These are phyloP conservation scores for Pogona vitticeps DNA, from an alignment of 2,113 vertebrate genomes.

Conservation along the genomic window DNA sequence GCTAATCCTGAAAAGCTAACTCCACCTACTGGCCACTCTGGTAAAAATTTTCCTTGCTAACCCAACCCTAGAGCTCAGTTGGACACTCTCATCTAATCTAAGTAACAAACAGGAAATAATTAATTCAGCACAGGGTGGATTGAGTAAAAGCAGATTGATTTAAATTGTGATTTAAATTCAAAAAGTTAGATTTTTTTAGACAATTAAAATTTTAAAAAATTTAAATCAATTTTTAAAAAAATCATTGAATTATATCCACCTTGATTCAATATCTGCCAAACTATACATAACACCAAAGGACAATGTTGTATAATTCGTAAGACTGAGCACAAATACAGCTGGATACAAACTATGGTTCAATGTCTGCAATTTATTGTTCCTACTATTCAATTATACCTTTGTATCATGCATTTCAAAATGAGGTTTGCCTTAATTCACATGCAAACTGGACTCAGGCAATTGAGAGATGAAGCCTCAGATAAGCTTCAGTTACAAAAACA, in stretches of 20 bases:
- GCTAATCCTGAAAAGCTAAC: slow-evolving; percentile 38
- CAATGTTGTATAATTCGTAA: not conserved
- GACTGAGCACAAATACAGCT: not conserved
- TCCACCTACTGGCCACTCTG: slow-evolving; percentile 48
- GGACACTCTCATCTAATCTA: not conserved
- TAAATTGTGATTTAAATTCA: too few species aligned
- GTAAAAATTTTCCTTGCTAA: slow-evolving; percentile 3
- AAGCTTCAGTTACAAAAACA: not conserved
- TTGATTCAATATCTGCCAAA: too few species aligned
- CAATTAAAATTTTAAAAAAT: too few species aligned
- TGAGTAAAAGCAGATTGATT: too few species aligned
- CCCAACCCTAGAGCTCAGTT: not conserved
- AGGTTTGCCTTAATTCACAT: not conserved
- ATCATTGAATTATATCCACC: too few species aligned
- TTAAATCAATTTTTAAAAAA: too few species aligned
- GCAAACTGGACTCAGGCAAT: not conserved
- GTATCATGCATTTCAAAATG: not conserved
- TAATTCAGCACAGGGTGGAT: not conserved
- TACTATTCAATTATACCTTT: not conserved
- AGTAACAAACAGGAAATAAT: not conserved
- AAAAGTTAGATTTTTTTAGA: too few species aligned
- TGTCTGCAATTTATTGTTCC: not conserved
- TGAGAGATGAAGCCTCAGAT: not conserved
- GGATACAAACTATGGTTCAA: too few species aligned
- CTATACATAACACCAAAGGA: not conserved